phyloP scores from a whole-genome alignment of 37 sponge, comb jelly and placozoan genomes.

The Aplysina aerophoba region DNA sequence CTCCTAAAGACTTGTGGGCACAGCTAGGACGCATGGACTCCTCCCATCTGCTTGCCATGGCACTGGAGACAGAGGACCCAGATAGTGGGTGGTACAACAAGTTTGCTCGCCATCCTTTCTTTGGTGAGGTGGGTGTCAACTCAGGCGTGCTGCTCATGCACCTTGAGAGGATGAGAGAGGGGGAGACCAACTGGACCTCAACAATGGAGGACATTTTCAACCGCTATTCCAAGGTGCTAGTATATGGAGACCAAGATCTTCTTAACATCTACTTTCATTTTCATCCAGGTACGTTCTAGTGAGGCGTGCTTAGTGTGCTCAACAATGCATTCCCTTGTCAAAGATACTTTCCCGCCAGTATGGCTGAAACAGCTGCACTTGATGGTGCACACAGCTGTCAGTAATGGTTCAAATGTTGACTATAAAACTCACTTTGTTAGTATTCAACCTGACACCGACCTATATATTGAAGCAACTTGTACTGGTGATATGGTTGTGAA shows the following conservation, averaged over 20 bases:
- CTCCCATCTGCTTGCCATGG: slow-evolving; percentile 19
- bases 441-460: no score
- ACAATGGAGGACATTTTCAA: neutral
- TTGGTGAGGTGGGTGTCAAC: slow-evolving; percentile 41
- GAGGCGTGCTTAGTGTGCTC: neutral
- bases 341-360: no score
- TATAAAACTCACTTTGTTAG: no score
- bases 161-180: slow-evolving; percentile 26
- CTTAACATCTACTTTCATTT: slow-evolving; percentile 43
- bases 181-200: neutral
- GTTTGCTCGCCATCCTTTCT: slow-evolving; percentile 51
- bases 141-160: slow-evolving; percentile 55
- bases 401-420: neutral
- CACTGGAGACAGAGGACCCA: slow-evolving; percentile 30
- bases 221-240: neutral
- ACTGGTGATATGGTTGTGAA: no score
- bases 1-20: slow-evolving; percentile 32
- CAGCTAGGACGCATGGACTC: slow-evolving; percentile 10
- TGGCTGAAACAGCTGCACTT: no score
- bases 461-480: no score
- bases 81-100: slow-evolving; percentile 45
- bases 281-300: slow-evolving; percentile 49
- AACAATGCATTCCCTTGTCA: no score
- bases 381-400: neutral
- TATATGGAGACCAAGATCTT: slow-evolving; percentile 48